Base-by-base conservation (phyloP, 2,113 vertebrate genomes). In the Sprattus sprattus region DNA sequence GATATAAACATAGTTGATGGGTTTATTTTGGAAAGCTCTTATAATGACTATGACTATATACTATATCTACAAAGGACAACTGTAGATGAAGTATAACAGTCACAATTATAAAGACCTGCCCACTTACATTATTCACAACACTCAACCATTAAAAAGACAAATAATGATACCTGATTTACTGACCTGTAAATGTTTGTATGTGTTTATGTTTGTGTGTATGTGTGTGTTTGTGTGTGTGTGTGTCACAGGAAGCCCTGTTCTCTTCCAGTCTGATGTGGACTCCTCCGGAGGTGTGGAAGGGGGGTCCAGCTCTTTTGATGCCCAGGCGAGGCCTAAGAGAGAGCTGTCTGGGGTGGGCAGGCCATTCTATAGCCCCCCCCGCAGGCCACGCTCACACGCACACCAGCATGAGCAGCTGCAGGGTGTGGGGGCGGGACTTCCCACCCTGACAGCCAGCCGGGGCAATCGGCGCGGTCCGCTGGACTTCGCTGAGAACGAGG, bases 401-500 rank as follows among this genome's bases (percentile, higher is more conserved):
- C 71, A 28, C 3, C 71, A 78, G 28, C 25, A 78, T 20, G 71
- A 32, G 71, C 71, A 16, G 71, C 71, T 28, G 10, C 25, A 39
- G 71, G 71, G 28, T 5, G 71, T 91, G n/a, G 92, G 89, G 3
- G 89, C 90, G 22, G 89, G 85, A 83, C 90, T 92, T 64, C 94
- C 94, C 86, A 89, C 90, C 82, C 44, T 86, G 84, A 90, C 89
- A 84, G 92, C 52, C 16, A 90, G 90, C 81, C 92, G 50, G 25
- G 85, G 84, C 80, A 92, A 90, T 9, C 91, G 93, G 82, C 91
- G 82, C 2, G 82, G 78, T 84, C 89, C 89, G 82, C 81, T 93
- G 5, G 93, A 94, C 60, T 88, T 93, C 9, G 87, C 52, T 5
- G 92, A 95, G 47, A 93, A 94, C 18, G 92, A 92, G 45, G 60